Base-by-base conservation (phyloP, 2,113 vertebrate genomes). In the Petromus typicus region DNA sequence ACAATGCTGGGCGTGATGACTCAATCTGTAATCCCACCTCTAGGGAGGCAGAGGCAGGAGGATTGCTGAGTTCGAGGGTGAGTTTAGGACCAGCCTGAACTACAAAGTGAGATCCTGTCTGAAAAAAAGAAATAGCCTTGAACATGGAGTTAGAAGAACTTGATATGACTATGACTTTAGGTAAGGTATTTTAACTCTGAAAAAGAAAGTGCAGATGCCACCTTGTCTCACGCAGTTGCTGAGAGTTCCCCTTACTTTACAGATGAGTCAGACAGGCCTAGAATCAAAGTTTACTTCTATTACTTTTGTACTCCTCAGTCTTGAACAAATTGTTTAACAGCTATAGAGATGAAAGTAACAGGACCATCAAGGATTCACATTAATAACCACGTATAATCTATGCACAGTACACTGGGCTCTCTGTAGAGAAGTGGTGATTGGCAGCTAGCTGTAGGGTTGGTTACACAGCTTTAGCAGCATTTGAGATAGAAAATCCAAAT, bases 151-250 rank as follows among this genome's bases (percentile, higher is more conserved):
- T 67, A 90, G 89, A 96, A 96, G 81, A 84, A 96, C 40, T 87
- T 93, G 63, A 2, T 94, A 45, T 81, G 64, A 84, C 37, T 75
- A 71, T 91, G 83, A 76, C 76, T 95, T 94, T 63, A 94, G 92
- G 87, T 94, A 95, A 96, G 95, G 67, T 89, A 16, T 89, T 87
- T 95, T 75, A 90, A 95, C 63, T 89, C n/a, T 80, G 76, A 64
- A 89, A 94, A 76, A 88, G 67, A 86, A 93, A 86, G 27, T 20
- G 40, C 40, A 86, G 57, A 22, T 93, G 34, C 69, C 78, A 61
- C 23, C 27, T 20, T 89, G 8, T 83, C 22, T 95, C 17, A 13
- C 75, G 25, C 22, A n/a, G 14, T 86, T 56, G 14, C 91, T 40
- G 51, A n/a, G 59, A 75, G 71, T 27, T 23, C 13, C 45, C 59